Evolutionary conservation across 1,140 invertebrate genomes (phyloP).

Genomic region (Bacillus rossius): DNA sequence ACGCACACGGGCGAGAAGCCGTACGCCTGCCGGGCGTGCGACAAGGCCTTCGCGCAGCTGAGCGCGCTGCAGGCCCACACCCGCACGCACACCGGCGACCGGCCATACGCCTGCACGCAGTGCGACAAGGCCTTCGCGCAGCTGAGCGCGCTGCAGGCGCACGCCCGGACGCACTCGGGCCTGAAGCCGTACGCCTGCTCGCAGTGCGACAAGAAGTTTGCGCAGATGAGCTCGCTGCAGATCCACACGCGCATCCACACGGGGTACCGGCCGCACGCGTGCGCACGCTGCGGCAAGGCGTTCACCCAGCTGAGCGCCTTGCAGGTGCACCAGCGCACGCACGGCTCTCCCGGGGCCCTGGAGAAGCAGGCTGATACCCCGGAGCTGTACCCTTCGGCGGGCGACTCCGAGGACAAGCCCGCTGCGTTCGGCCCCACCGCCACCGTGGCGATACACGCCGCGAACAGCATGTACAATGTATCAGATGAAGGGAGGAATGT

Average conservation of each 20-base stretch:
- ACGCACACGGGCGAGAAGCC: constrained; percentile 21
- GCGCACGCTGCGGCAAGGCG: constrained; percentile 34
- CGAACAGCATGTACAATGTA: too few species aligned
- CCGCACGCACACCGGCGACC: constrained; percentile 1
- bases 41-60: constrained; percentile 10
- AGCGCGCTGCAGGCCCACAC: not conserved
- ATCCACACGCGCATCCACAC: constrained; percentile 19
- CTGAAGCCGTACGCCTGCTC: constrained; percentile 42
- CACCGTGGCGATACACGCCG: too few species aligned
- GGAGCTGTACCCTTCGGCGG: too few species aligned
- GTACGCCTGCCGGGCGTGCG: constrained; percentile 17
- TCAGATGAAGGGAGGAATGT: too few species aligned
- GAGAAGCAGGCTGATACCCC: too few species aligned
- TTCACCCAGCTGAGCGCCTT: not conserved
- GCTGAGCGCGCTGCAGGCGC: constrained; percentile 39
- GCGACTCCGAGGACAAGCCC: too few species aligned
- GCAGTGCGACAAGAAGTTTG: constrained; percentile 30
- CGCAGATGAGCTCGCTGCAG: constrained; percentile 3
- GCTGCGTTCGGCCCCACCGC: too few species aligned
- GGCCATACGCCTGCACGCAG: not conserved
- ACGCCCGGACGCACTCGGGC: constrained; percentile 13
- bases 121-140: constrained; percentile 20
- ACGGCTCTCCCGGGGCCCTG: not conserved
- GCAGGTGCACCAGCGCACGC: not conserved
- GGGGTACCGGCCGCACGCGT: constrained; percentile 40